A percentile compares a stretch with the other conserved stretches of the same genome.
Evolutionary conservation across 2,888 invertebrate species (phyloP).

Genomic region (Syritta pipiens): DNA sequence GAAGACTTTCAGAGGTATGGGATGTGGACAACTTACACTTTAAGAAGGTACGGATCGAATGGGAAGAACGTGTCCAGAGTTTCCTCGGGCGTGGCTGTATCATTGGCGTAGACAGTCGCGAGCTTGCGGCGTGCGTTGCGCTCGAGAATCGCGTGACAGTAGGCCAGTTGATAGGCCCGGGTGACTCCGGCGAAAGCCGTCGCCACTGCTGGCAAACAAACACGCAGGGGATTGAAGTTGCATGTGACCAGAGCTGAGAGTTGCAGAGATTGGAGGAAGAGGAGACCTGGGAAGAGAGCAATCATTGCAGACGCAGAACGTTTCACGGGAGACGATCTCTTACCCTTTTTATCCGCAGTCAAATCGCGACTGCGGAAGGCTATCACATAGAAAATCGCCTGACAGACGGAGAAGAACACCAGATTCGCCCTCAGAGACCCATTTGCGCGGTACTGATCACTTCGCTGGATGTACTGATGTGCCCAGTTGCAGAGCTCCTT

Average conservation of each 20-base stretch:
- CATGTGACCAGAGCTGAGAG: constrained; percentile 92
- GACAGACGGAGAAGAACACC: constrained; percentile 95
- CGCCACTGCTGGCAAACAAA: constrained; percentile 88
- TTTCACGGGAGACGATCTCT: constrained; percentile 67
- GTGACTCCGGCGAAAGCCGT: constrained; percentile 91
- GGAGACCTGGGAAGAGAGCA: constrained; percentile 83
- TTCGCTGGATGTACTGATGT: constrained; percentile 85
- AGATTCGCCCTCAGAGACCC: constrained; percentile 86
- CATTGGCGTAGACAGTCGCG: constrained; percentile 82
- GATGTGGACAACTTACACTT: constrained; percentile 80
- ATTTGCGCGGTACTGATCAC: constrained; percentile 75
- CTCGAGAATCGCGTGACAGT: constrained; percentile 94
- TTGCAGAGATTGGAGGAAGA: constrained; percentile 90
- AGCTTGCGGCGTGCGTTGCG: constrained; percentile 85
- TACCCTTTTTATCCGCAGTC: constrained; percentile 87
- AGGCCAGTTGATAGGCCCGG: constrained; percentile 91
- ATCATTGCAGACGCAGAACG: neutral
- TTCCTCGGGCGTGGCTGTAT: constrained; percentile 80
- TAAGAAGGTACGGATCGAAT: constrained; percentile 92
- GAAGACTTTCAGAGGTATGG: too few relatives aligned
- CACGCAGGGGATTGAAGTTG: constrained; percentile 91
- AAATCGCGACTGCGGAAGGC: constrained; percentile 93
- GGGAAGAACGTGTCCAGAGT: constrained; percentile 89
- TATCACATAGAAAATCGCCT: constrained; percentile 94
- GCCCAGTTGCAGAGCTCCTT: constrained; percentile 90